Base-by-base conservation (phyloP, 2,797 vertebrate genomes). In the Notoglanidium macrostoma region DNA sequence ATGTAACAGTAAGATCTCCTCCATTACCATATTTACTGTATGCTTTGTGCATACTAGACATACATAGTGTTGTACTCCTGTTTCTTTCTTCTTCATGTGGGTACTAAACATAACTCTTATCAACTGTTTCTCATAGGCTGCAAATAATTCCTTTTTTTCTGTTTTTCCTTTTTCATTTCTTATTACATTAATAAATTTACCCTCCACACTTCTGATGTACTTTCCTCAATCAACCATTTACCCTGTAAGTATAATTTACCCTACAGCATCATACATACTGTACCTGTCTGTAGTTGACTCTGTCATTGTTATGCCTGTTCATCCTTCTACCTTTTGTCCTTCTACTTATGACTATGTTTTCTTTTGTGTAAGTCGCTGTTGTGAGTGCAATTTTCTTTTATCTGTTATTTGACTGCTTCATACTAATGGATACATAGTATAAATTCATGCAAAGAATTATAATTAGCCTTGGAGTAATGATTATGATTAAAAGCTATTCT, bases 181-280 rank as follows among this genome's bases (percentile, higher is more conserved):
- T 80, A 78, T 79, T 73, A 82, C 68, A 68, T 84, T 86, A 70
- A 85, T 81, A 55, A 80, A 87, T 82, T 80, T 77, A 88, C 87
- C 87, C 84, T 87, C 40, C 89, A 88, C 76, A 70, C 23, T 21
- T 65, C 83, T 82, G 74, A 86, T 87, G 87, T 83, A 67, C 86
- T 85, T 87, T 85, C 81, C 84, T 80, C 81, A 84, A 84, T 86
- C 89, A 85, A 86, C 89, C 85, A 55, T 86, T 81, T 76, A 59
- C 82, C 76, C 85, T 85, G 90, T 91, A 90, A 88, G 90, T 90
- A 90, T 88, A 72, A 40, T 73, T 81, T 63, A 32, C 70, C 51
- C 76, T 86, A 55, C 67, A 87, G 63, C 73, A 61, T 72, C 87
- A 87, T 82, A 29, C 9, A 3, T 70, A 19, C 57, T 85, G 54